phyloP scores from a whole-genome alignment of 2,797 vertebrate genomes.

The Octomys mimax region DNA sequence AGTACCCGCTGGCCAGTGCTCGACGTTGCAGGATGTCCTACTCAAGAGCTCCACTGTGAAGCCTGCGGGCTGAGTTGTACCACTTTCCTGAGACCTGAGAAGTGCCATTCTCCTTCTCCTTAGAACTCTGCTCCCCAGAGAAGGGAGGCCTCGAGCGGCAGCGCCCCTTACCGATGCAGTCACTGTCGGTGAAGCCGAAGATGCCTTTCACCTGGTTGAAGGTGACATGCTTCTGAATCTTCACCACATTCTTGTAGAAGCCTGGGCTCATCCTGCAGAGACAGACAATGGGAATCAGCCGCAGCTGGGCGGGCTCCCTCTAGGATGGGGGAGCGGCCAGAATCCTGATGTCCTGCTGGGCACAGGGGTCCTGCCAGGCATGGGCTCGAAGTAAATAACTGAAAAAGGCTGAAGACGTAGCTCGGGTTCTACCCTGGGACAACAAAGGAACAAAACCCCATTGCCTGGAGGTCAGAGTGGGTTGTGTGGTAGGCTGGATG shows the following conservation, averaged over 20 bases:
- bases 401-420: not conserved
- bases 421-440: not conserved
- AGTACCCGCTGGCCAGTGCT: not conserved
- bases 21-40: too few relatives aligned
- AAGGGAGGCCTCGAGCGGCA: not conserved
- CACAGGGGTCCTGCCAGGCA: not conserved
- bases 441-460: not conserved
- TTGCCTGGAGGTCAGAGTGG: not conserved
- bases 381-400: not conserved
- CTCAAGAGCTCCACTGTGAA: not conserved
- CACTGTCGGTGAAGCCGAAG: conserved; percentile 98
- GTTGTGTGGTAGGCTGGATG: not conserved
- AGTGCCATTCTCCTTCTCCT: too few relatives aligned
- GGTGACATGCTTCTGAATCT: conserved; percentile 98
- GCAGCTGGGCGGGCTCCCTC: not conserved
- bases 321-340: not conserved
- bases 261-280: conserved; percentile 91
- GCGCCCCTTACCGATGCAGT: conserved; percentile 94
- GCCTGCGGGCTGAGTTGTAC: too few relatives aligned
- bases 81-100: not conserved
- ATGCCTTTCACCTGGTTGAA: conserved; percentile 99
- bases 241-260: conserved; percentile 97
- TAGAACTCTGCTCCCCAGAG: not conserved
- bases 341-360: not conserved
- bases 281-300: not conserved